Conservation (phyloP, 2,797 vertebrate genomes). For the Gallinago solitaria region DNA sequence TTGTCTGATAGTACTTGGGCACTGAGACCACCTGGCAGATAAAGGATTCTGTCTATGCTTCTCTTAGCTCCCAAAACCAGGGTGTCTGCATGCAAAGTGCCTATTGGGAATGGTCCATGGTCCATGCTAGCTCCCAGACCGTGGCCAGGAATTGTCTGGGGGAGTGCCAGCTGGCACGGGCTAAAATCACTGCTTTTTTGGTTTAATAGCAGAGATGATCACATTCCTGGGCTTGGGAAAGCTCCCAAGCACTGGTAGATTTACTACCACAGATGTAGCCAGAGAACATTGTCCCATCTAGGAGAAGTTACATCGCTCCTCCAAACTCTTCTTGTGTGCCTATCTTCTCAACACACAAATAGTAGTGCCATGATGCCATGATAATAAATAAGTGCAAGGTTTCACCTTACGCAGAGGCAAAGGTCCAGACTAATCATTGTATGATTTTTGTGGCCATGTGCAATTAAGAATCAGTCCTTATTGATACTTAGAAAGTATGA, state of each 20-base stretch:
- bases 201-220: background rate
- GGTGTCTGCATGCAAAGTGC: background rate
- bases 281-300: background rate
- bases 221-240: background rate
- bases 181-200: background rate
- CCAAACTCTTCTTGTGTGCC: background rate
- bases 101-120: background rate
- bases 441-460: constrained; percentile 11
- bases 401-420: constrained; percentile 19
- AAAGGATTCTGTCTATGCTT: background rate
- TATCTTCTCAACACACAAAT: background rate
- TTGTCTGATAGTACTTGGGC: background rate
- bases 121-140: background rate
- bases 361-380: background rate
- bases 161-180: constrained; percentile 27
- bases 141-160: background rate
- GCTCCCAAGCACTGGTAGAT: constrained; percentile 6
- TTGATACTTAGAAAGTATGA: background rate
- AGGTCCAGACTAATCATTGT: constrained; percentile 17
- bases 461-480: background rate
- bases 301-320: background rate
- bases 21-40: constrained; percentile 13
- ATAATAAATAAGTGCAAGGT: rapidly evolving
- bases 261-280: background rate
- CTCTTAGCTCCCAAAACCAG: background rate